phyloP scores from a whole-genome alignment of 1,140 invertebrate species.

The Dendrolimus punctatus region DNA sequence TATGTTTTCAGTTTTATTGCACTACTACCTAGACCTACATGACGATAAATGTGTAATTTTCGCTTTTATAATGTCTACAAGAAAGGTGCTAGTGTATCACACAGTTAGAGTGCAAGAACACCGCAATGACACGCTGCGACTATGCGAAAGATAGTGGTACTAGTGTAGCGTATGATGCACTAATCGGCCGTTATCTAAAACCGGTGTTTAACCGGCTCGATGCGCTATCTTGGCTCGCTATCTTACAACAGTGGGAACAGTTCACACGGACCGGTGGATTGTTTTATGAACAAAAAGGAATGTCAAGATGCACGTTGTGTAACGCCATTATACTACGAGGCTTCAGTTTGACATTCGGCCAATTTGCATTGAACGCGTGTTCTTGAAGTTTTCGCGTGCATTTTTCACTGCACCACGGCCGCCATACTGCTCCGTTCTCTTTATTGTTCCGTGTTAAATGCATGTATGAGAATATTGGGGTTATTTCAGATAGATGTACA shows the following conservation, averaged over 20 bases:
- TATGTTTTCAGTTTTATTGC: too few relatives aligned
- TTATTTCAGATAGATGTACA: too few relatives aligned
- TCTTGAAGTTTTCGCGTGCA: slow-evolving; percentile 40
- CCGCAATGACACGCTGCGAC: too few relatives aligned
- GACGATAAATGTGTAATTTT: too few relatives aligned
- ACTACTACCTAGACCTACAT: too few relatives aligned
- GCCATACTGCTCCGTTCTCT: slow-evolving; percentile 8
- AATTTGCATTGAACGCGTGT: slow-evolving; percentile 51
- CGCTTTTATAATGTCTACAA: too few relatives aligned
- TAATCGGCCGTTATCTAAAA: slow-evolving; percentile 45
- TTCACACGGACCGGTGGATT: slow-evolving; percentile 48
- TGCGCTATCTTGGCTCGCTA: slow-evolving; percentile 30
- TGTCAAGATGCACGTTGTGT: slow-evolving; percentile 62
- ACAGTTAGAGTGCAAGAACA: too few relatives aligned
- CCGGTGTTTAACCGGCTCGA: slow-evolving; percentile 42
- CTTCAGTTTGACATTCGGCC: slow-evolving; percentile 47
- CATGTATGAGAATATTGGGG: background rate
- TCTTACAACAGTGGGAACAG: slow-evolving; percentile 39
- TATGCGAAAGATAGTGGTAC: too few relatives aligned
- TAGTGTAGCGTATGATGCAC: slow-evolving; percentile 23
- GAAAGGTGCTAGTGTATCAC: too few relatives aligned
- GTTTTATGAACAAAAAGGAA: slow-evolving; percentile 58
- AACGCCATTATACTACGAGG: slow-evolving; percentile 32
- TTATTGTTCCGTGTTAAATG: slow-evolving; percentile 25
- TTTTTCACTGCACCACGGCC: slow-evolving; percentile 16